Evolutionary conservation across 2,113 vertebrate genomes (phyloP), one percentile per base, ranked within the genome.

Genomic region (Trichomycterus rosablanca): DNA sequence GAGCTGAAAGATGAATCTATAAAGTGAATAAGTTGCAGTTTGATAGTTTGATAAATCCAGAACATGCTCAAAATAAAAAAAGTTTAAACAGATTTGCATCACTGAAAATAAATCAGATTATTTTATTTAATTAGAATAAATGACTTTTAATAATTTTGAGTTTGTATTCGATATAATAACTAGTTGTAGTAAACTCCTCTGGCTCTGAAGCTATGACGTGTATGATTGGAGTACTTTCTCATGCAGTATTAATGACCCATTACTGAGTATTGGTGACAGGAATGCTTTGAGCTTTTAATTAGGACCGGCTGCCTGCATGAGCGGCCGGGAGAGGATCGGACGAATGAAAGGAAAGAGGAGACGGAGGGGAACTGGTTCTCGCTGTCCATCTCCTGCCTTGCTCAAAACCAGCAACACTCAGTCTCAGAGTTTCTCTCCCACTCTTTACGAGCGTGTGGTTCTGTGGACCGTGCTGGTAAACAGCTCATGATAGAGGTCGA

Each of bases 231-330:
- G n/a, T n/a, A n/a, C 80, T 85, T 86, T 78, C 72, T 80, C 68
- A 59, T 72, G 34, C 75, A 80, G 84, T 85, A 87, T 88, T 88
- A 88, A 87, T 87, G 85, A 87, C 77, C 80, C 79, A 84, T 87
- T 87, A 86, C 82, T 85, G 80, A 81, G 81, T 79, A 82, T 86
- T 83, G 83, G 83, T 88, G 86, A 87, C 78, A 76, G 82, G 79
- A 80, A 85, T 54, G 84, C 84, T 87, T 79, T 84, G 85, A 86
- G 85, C 81, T 87, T 89, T 87, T 89, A 87, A 89, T 89, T 87
- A 87, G 84, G 82, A 80, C 81, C 75, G 79, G 76, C 80, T 79
- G 76, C 78, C 77, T 86, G 86, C 81, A 84, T 82, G 82, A 87
- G 81, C 78, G 83, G 84, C 83, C 83, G 85, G 78, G 74, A 80